These are phyloP conservation scores for Baronia brevicornis DNA, from an alignment of 2,888 invertebrate species.

Conservation along the genomic window DNA sequence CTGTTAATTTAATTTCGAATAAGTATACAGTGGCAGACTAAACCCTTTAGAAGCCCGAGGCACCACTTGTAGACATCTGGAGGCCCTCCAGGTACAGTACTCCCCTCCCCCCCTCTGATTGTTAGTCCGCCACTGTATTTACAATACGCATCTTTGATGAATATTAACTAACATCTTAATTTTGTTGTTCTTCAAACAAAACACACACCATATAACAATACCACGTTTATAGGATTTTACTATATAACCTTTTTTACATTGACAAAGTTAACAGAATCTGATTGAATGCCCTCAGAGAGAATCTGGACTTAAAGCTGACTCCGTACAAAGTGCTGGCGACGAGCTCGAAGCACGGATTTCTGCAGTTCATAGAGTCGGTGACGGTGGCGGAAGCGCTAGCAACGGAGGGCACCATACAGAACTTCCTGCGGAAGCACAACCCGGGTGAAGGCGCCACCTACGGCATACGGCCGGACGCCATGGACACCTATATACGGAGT, in stretches of 20 bases:
- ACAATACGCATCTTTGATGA: too few relatives aligned
- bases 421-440: conserved; percentile 93
- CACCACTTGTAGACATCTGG: background rate
- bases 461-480: conserved; percentile 93
- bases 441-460: conserved; percentile 92
- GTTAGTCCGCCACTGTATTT: too few relatives aligned
- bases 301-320: conserved; percentile 95
- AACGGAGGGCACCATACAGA: conserved; percentile 91
- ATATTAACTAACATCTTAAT: too few relatives aligned
- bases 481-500: conserved; percentile 97
- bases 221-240: too few relatives aligned
- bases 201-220: too few relatives aligned
- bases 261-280: background rate
- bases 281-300: conserved; percentile 82
- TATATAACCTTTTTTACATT: background rate
- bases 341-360: conserved; percentile 95
- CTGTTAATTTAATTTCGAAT: too few relatives aligned
- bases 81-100: background rate
- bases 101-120: too few relatives aligned
- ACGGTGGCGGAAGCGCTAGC: conserved; percentile 94
- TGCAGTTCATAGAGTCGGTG: conserved; percentile 95
- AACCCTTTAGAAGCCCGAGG: background rate
- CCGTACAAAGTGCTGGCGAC: conserved; percentile 93
- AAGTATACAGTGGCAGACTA: too few relatives aligned
- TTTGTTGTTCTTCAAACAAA: too few relatives aligned